phyloP scores from a whole-genome alignment of 2,113 vertebrate species.

The Eurystomus gularis region DNA sequence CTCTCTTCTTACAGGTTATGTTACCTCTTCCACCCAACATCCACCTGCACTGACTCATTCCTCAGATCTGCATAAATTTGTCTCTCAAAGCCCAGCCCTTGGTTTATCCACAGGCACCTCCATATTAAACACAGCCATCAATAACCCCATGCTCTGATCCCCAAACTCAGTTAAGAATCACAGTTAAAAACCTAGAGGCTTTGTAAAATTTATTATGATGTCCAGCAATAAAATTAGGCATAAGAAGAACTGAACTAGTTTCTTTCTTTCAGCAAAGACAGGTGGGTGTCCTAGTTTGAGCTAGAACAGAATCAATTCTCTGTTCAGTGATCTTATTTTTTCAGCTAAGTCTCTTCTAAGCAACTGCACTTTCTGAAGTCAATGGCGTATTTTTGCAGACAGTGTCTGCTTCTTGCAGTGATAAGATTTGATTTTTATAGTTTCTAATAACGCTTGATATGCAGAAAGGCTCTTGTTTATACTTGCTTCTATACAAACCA shows the following conservation, averaged over 20 bases:
- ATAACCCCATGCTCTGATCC: not conserved
- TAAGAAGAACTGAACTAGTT: not conserved
- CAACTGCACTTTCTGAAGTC: not conserved
- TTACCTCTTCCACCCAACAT: not conserved
- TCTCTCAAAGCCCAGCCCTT: not conserved
- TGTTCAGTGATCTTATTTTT: not conserved
- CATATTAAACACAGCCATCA: not conserved
- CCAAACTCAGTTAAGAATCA: fast-evolving
- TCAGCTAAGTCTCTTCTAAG: not conserved
- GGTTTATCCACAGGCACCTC: not conserved
- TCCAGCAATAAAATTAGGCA: not conserved
- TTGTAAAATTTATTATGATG: not conserved
- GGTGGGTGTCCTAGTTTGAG: not conserved
- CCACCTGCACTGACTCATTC: not conserved
- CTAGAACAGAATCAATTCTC: not conserved
- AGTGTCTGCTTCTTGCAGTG: not conserved
- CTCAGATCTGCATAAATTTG: not conserved
- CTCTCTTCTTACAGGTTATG: not conserved
- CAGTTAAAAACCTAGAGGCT: not conserved
- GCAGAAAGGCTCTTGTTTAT: not conserved
- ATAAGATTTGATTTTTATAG: no score
- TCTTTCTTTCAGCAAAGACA: not conserved
- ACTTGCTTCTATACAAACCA: not conserved
- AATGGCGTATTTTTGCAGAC: not conserved
- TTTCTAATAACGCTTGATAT: not conserved